These are phyloP conservation scores for Alexandromys fortis DNA, from an alignment of 2,113 vertebrate genomes.

Conservation along the genomic window DNA sequence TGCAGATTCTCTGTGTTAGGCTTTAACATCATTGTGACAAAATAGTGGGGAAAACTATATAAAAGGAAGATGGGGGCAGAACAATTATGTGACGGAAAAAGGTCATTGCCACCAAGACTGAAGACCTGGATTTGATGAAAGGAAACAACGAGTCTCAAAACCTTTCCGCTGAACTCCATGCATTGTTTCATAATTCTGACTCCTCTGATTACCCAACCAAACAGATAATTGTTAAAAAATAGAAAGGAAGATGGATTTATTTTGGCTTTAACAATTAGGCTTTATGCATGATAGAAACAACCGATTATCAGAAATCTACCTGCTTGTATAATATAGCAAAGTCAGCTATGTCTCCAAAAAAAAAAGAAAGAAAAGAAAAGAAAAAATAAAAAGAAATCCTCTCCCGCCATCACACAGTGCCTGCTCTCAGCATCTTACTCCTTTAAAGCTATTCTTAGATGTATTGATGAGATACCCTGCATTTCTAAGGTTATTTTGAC, in stretches of 20 bases:
- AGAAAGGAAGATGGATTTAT: background rate
- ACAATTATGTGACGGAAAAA: background rate
- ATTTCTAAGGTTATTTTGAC: background rate
- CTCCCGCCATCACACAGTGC: background rate
- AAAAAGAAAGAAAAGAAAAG: background rate
- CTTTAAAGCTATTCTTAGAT: background rate
- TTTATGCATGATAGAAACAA: background rate
- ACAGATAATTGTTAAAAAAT: background rate
- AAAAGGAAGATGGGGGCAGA: background rate
- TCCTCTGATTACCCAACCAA: background rate
- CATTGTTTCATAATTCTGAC: background rate
- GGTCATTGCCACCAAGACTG: no score
- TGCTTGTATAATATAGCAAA: background rate
- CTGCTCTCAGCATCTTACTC: background rate
- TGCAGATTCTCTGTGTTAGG: background rate
- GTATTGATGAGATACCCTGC: background rate
- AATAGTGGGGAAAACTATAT: background rate
- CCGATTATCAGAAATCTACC: conserved; percentile 20
- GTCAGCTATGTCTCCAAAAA: background rate
- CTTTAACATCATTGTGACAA: background rate
- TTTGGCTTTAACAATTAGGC: conserved; percentile 24
- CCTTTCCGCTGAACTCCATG: background rate
- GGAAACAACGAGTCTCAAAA: background rate
- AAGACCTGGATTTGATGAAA: background rate
- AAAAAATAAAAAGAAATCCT: background rate